Evolutionary conservation across 2,113 vertebrate species (phyloP), one percentile per base, ranked within the genome.

Genomic region (Epinephelus cyanopodus): DNA sequence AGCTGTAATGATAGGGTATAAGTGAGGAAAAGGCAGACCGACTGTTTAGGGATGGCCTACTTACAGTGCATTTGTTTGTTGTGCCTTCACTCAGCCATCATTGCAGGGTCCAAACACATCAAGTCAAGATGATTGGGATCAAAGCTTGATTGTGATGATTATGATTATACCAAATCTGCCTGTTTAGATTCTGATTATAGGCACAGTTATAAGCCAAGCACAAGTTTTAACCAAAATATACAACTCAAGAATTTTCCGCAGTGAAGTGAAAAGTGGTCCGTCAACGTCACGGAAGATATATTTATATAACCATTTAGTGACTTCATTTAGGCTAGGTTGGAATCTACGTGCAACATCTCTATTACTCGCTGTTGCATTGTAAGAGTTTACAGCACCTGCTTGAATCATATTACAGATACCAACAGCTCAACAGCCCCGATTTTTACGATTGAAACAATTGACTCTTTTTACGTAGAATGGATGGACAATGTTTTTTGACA

Each of bases 1-100:
- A 72, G 90, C 89, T 39, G 83, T 95, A 95, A 96, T 96, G 93
- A 94, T 86, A 92, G 94, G 89, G 84, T 92, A 66, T 52, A 82
- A 82, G 87, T 84, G 87, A 92, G 86, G 87, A 92, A 93, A 92
- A 86, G 76, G 75, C 79, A 79, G 80, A 66, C 54, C 14, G 61
- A 58, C 81, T 85, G 82, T 91, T 92, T 78, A 62, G 39, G 56
- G 67, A 84, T 87, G 92, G 83, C 91, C 91, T 92, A 82, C 89
- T 92, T 88, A 52, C 75, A 54, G 57, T 53, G 65, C 47, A 65
- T 92, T 86, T 79, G 69, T 82, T 87, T 92, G 82, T 83, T 87
- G 66, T 66, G 62, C 56, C 33, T 79, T 79, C 61, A 23, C 58
- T 71, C 66, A 48, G 74, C 42, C 68, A 53, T 79, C 79, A 68